A percentile compares a stretch with the other conserved stretches of the same genome.
These are phyloP conservation scores for Mustelus asterias DNA, from an alignment of 2,113 vertebrate genomes.

Conservation along the genomic window DNA sequence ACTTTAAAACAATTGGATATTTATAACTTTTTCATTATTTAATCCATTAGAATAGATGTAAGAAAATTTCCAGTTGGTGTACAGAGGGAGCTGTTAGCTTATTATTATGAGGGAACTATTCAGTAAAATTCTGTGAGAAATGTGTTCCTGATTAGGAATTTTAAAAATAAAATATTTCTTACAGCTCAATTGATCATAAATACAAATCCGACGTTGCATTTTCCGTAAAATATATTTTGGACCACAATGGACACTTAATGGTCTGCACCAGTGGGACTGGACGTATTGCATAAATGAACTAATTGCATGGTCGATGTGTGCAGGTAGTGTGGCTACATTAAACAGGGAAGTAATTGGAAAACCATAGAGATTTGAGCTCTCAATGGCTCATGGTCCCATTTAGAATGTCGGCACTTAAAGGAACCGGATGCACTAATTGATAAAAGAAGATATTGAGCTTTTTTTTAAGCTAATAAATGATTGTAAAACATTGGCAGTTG, in stretches of 20 bases:
- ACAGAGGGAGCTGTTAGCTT: conserved; percentile 14
- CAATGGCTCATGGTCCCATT: not conserved
- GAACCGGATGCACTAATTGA: not conserved
- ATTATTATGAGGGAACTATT: not conserved
- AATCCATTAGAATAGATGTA: not conserved
- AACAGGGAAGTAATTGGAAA: not conserved
- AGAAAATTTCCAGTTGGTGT: conserved; percentile 12
- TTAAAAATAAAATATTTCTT: not conserved
- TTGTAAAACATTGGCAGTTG: not conserved
- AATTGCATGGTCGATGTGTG: not conserved
- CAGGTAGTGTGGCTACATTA: not conserved
- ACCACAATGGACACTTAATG: not conserved
- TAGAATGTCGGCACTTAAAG: not conserved
- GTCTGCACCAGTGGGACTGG: not conserved
- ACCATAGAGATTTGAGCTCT: not conserved
- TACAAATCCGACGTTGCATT: not conserved
- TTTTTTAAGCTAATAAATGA: not conserved
- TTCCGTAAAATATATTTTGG: not conserved
- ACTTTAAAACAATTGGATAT: not conserved
- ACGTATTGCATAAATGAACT: not conserved
- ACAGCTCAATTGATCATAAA: not conserved
- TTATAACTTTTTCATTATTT: not conserved
- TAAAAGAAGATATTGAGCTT: not conserved
- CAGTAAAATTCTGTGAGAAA: not conserved
- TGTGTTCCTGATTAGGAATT: not conserved